Evolutionary conservation across 1,140 invertebrate genomes (phyloP), one percentile per base, ranked within the genome.

Genomic region (Helicoverpa armigera): DNA sequence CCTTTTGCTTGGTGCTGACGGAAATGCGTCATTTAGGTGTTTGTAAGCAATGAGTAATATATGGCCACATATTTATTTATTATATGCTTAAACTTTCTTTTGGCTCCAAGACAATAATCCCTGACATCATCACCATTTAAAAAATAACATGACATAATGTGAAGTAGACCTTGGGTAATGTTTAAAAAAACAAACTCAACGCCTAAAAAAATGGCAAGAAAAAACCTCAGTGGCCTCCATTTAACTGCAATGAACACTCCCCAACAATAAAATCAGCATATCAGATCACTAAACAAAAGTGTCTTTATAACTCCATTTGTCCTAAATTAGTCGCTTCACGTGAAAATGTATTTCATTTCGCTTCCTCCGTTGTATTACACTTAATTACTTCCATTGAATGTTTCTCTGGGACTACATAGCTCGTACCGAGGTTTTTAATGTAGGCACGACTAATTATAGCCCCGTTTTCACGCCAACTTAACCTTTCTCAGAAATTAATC

Each of bases 321-420:
- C 53, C 74, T 29, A 86, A 82, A 80, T 84, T 86, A 85, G 82
- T 85, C 75, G 75, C 79, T 83, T 81, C 83, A 85, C 78, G 82
- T 85, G 77, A 84, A 67, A 87, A 81, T 84, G 82, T 85, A 86
- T 85, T 89, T 87, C 84, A 86, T 87, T 87, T 87, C 83, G 75
- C 58, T 84, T 85, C 82, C 82, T 76, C 61, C 77, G 48, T 77
- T 79, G 76, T 88, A 85, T 85, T 86, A 79, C 82, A 72, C 75
- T 87, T 89, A 91, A 91, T 91, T 89, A 88, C 82, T 83, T 89
- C 73, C 73, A 75, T 75, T 86, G 79, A 83, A 82, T 86, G 83
- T 88, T 43, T 88, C 83, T 86, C 85, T 83, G 77, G 75, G 53
- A 83, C 81, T 85, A 70, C 67, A 82, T 88, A 84, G 67, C 56